Conservation (phyloP, 35 echinoderm and acorn worm species). For the Hemicentrotus pulcherrimus region DNA sequence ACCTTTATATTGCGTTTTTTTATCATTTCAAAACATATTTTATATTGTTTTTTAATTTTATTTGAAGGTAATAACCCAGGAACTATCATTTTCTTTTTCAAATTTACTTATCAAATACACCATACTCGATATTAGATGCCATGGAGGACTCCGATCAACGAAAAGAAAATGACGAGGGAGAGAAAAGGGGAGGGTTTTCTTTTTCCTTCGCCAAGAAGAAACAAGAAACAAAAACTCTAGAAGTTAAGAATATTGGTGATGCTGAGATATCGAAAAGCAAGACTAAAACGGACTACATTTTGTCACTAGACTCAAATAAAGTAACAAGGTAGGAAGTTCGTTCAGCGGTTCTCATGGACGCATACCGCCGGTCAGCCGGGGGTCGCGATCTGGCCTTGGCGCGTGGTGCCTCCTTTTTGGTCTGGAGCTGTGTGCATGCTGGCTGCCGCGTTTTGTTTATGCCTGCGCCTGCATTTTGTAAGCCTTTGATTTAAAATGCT, state of each 20-base stretch:
- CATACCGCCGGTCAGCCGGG: not conserved
- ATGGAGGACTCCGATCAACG: not conserved
- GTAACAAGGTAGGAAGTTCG: not conserved
- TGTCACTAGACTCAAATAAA: constrained; percentile 14
- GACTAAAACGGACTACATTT: constrained; percentile 17
- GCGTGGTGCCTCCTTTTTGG: too few species aligned
- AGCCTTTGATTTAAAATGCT: too few species aligned
- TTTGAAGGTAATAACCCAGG: too few species aligned
- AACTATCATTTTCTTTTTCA: not conserved
- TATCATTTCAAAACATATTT: too few species aligned
- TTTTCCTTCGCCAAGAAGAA: constrained; percentile 30
- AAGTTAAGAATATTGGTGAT: not conserved
- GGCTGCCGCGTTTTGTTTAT: too few species aligned
- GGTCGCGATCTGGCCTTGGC: too few species aligned
- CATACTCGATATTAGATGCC: not conserved
- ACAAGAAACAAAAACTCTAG: not conserved
- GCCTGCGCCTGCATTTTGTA: too few species aligned
- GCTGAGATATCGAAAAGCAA: not conserved
- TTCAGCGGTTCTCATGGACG: not conserved
- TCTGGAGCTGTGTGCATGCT: too few species aligned
- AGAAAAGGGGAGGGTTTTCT: not conserved
- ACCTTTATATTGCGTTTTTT: too few species aligned
- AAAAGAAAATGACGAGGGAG: not conserved
- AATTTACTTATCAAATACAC: not conserved
- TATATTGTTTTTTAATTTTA: too few species aligned